Percentiles rank a stretch among this genome's conserved stretches.
These are phyloP conservation scores for Pachypeltis micranthus DNA, from an alignment of 1,140 invertebrate genomes.

Conservation along the genomic window DNA sequence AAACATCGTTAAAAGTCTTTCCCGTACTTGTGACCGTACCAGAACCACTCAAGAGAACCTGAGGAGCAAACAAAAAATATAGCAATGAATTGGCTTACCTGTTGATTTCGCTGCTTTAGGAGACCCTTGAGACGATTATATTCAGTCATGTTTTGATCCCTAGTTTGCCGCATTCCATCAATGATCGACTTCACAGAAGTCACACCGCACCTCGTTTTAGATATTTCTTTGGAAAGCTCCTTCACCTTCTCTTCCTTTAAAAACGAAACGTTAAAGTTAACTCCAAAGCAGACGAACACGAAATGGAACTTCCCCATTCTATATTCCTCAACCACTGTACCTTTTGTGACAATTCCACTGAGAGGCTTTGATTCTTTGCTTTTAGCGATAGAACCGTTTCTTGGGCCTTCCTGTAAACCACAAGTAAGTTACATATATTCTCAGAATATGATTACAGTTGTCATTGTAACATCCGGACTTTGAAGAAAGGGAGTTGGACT, in stretches of 20 bases:
- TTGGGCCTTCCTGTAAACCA: constrained; percentile 53
- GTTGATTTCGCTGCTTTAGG: constrained; percentile 64
- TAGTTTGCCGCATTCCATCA: constrained; percentile 82
- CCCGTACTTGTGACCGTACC: no score
- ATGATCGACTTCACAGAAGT: constrained; percentile 89
- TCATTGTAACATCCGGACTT: no score
- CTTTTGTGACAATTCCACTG: constrained; percentile 64
- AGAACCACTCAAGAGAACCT: no score
- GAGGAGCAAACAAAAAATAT: no score
- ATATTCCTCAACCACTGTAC: constrained; percentile 33
- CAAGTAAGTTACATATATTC: no score
- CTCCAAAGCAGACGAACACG: no score
- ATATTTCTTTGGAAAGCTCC: constrained; percentile 76
- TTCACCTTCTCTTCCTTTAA: constrained; percentile 65
- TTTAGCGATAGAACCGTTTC: constrained; percentile 80
- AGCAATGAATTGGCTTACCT: no score
- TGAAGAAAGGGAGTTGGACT: no score
- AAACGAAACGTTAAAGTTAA: constrained; percentile 18
- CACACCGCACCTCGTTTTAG: constrained; percentile 75
- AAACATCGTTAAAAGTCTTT: no score
- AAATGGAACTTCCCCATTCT: constrained; percentile 1
- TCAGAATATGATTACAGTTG: no score
- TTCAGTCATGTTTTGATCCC: constrained; percentile 45
- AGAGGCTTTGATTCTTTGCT: constrained; percentile 75
- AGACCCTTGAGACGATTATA: constrained; percentile 52